These are phyloP conservation scores for Halocynthia aurantium DNA, from an alignment of 23 tunicate species.

Conservation along the genomic window DNA sequence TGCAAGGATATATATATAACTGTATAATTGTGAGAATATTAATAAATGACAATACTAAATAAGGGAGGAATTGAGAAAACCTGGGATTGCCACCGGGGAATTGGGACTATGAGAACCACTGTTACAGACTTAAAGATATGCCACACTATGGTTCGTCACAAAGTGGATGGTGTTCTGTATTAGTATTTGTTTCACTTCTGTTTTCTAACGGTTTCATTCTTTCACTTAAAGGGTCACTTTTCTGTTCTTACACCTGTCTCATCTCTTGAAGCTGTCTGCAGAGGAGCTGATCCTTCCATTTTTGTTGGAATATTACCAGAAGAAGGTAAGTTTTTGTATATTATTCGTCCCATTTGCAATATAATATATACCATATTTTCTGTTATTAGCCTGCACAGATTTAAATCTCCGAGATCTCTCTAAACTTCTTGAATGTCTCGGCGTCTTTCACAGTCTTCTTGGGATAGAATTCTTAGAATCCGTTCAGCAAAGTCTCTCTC, in stretches of 20 bases:
- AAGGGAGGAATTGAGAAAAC: no score
- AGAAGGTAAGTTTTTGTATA: no score
- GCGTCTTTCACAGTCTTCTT: neutral
- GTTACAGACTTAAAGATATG: no score
- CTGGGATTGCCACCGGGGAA: no score
- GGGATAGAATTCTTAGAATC: conserved; percentile 24
- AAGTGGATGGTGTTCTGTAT: no score
- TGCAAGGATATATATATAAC: no score
- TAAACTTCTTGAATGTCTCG: conserved; percentile 2
- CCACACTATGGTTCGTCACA: no score
- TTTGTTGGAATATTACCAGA: neutral
- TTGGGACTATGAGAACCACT: no score
- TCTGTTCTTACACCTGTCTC: conserved; percentile 53
- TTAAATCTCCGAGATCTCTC: conserved; percentile 4
- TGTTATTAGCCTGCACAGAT: conserved; percentile 12
- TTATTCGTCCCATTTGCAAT: no score
- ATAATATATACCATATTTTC: neutral
- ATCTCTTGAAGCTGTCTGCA: conserved; percentile 67
- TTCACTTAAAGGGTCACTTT: conserved; percentile 30
- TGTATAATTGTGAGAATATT: no score
- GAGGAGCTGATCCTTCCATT: conserved; percentile 43
- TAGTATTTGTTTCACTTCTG: no score
- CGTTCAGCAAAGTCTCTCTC: neutral
- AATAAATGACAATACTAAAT: no score
- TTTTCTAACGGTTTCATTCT: neutral